A percentile compares a stretch with the other conserved stretches of the same genome.
Conservation (phyloP, 2,797 vertebrate species). For the Pelodytes ibericus region DNA sequence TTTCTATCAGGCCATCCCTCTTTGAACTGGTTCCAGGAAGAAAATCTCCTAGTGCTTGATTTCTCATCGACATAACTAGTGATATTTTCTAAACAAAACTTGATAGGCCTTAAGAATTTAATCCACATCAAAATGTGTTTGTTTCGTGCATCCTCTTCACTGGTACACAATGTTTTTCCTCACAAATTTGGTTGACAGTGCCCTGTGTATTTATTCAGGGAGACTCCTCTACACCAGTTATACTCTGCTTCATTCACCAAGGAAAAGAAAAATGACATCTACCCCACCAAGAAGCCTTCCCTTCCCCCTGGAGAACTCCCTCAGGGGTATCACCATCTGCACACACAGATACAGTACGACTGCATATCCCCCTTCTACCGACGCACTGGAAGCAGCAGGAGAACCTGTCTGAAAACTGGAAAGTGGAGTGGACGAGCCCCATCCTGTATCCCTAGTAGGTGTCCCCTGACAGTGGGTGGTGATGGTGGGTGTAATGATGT, state of each 20-base stretch:
- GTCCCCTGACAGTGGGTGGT: neutral
- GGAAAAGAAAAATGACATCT: constrained; percentile 68
- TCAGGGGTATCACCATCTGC: constrained; percentile 86
- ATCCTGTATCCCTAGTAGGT: constrained; percentile 93
- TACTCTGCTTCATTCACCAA: constrained; percentile 78
- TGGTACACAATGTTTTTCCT: too few relatives aligned
- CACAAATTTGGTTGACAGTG: neutral
- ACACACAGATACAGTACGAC: constrained; percentile 91
- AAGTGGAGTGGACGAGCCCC: constrained; percentile 97
- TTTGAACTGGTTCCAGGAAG: too few relatives aligned
- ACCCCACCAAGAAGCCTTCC: constrained; percentile 78
- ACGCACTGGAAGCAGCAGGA: constrained; percentile 87
- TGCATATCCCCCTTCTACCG: constrained; percentile 90
- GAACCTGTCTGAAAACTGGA: constrained; percentile 93
- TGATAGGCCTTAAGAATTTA: too few relatives aligned
- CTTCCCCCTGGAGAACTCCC: constrained; percentile 79
- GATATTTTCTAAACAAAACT: too few relatives aligned
- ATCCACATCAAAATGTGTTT: too few relatives aligned
- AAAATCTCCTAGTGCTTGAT: too few relatives aligned
- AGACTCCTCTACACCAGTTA: constrained; percentile 89
- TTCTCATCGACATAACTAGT: too few relatives aligned
- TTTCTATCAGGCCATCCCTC: too few relatives aligned
- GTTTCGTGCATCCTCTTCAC: too few relatives aligned
- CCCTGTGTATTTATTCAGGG: constrained; percentile 69
- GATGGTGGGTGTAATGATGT: too few relatives aligned